Conservation (phyloP, 2,113 vertebrate species). For the Scalopus aquaticus region DNA sequence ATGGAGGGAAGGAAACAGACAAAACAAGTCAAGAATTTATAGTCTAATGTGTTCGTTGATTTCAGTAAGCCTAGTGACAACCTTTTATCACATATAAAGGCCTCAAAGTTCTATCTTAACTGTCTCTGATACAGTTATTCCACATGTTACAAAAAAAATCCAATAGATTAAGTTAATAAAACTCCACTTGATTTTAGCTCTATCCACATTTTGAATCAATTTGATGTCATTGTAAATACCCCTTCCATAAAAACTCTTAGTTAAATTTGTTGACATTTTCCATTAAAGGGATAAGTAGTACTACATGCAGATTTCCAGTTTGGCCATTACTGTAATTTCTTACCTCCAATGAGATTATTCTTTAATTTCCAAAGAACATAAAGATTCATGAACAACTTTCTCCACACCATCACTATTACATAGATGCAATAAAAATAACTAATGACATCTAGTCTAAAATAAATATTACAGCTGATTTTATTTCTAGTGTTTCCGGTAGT, state of each 20-base stretch:
- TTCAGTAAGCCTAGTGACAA: conserved; percentile 9
- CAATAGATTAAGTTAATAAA: conserved; percentile 46
- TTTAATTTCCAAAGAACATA: background rate
- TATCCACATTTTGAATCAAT: conserved; percentile 28
- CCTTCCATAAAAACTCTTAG: background rate
- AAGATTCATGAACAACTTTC: conserved; percentile 25
- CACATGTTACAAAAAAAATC: background rate
- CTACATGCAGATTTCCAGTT: background rate
- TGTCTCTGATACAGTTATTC: background rate
- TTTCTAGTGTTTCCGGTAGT: conserved; percentile 7
- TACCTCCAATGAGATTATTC: background rate
- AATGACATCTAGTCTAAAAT: background rate
- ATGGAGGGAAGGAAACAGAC: background rate
- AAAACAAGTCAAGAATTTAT: background rate
- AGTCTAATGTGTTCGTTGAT: background rate
- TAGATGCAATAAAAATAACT: conserved; percentile 19
- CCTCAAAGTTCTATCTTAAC: conserved; percentile 5
- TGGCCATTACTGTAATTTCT: conserved; percentile 2
- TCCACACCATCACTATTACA: conserved; percentile 35
- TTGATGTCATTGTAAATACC: conserved; percentile 15
- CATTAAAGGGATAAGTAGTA: background rate
- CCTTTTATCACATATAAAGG: conserved; percentile 24
- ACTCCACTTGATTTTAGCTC: conserved; percentile 35
- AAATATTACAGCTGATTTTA: background rate
- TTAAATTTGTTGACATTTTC: background rate